Percentiles rank a stretch among this genome's conserved stretches.
These are phyloP conservation scores for Lapara coniferarum DNA, from an alignment of 2,888 invertebrate genomes.

Conservation along the genomic window DNA sequence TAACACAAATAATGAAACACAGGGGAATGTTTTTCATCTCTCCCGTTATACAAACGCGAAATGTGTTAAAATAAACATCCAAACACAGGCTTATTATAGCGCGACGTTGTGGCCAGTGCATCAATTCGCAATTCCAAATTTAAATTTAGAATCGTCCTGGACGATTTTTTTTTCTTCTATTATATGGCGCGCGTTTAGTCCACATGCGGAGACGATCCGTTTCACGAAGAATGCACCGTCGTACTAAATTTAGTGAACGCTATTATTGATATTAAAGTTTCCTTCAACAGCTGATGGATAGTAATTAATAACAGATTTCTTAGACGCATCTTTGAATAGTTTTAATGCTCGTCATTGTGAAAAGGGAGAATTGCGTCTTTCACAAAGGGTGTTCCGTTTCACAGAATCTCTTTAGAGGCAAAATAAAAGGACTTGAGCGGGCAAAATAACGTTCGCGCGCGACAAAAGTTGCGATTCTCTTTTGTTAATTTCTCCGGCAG, in stretches of 20 bases:
- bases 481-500: conserved; percentile 75
- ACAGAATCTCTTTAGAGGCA: conserved; percentile 67
- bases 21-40: conserved; percentile 83
- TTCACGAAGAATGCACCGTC: conserved; percentile 16
- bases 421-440: conserved; percentile 69
- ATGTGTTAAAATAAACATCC: conserved; percentile 82
- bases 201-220: conserved; percentile 47
- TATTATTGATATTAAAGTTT: conserved; percentile 20
- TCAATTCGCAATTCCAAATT: conserved; percentile 72
- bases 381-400: conserved; percentile 75
- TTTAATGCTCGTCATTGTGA: conserved; percentile 53
- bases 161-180: conserved; percentile 76
- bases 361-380: conserved; percentile 49
- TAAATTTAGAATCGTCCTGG: conserved; percentile 64
- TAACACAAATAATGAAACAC: conserved; percentile 81
- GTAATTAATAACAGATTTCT: conserved; percentile 24
- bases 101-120: conserved; percentile 76
- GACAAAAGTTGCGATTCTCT: conserved; percentile 77
- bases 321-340: conserved; percentile 59
- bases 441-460: conserved; percentile 71
- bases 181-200: conserved; percentile 50
- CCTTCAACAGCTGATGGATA: conserved; percentile 59
- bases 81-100: conserved; percentile 79
- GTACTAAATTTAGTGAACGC: neutral
- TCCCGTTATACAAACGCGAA: conserved; percentile 79